Base-by-base conservation (phyloP, 1,140 invertebrate species). In the Pogonomyrmex barbatus region DNA sequence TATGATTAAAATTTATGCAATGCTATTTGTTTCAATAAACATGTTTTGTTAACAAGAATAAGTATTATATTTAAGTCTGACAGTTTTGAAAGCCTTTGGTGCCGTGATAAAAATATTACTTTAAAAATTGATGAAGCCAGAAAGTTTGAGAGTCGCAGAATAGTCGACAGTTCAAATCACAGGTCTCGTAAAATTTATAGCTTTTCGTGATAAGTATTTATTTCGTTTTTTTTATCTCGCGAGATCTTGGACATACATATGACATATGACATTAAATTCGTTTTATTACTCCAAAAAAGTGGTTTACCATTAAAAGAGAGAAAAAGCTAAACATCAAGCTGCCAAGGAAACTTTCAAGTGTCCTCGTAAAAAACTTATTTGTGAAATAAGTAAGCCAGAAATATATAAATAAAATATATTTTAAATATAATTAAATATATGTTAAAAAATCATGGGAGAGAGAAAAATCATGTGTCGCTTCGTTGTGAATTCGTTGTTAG, bases 171-270 rank as follows among this genome's bases (percentile, higher is more conserved):
- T 39, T 75, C 30, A 42, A 83, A 33, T 62, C 54, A 47, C 79
- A 14, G 1, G 54, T 56, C 52, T 47, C 42, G 6, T 50, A 83
- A 83, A 73, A 83, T 83, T 83, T 83, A 60, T 58, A 12, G 10
- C 68, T 71, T 60, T 8, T 42, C 3, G 24, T 24, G 54, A 83
- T 47, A 60, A 73, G 0, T 39, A 60, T 50, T 71, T 45, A 36
- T 60, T 83, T 73, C 73, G 42, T 39, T 60, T 73, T 42, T 9
- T 42, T 9, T 39, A 45, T 36, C 10, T 62, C 56, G 24, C 24
- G 50, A 17, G 4, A n/a, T 54, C 68, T 83, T 62, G 33, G 54
- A 10, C 30, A 83, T 75, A 30, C 50, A 75, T 39, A 30, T 62
- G 54, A 30, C 45, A 36, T 36, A 45, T 58, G 42, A 62, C 39